phyloP scores from a whole-genome alignment of 2,888 invertebrate species.

The Epirrita christyi region DNA sequence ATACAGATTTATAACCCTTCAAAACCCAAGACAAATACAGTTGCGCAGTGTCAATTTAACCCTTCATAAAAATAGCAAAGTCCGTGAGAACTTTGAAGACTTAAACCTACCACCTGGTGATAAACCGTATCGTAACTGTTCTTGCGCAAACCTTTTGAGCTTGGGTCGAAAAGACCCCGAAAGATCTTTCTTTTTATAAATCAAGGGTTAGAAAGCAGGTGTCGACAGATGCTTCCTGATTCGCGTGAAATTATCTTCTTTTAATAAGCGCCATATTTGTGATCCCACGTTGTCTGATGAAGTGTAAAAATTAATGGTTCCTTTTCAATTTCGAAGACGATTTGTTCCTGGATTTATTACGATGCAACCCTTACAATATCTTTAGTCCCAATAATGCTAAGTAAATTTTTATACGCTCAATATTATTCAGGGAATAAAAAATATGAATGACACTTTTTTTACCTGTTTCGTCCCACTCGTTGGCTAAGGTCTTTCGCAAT shows the following conservation, averaged over 20 bases:
- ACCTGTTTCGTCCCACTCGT: too few relatives aligned
- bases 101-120: conserved; percentile 66
- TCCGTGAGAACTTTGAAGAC: conserved; percentile 75
- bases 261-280: conserved; percentile 49
- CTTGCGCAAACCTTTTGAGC: conserved; percentile 68
- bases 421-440: too few relatives aligned
- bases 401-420: too few relatives aligned
- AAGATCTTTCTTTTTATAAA: conserved; percentile 41
- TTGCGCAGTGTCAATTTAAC: conserved; percentile 26
- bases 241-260: conserved; percentile 79
- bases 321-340: conserved; percentile 52
- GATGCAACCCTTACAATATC: conserved; percentile 17
- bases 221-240: conserved; percentile 78
- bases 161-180: conserved; percentile 62
- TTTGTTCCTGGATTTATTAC: conserved; percentile 42
- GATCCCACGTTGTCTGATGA: conserved; percentile 71
- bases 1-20: conserved; percentile 26
- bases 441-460: too few relatives aligned
- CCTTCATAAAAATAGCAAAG: conserved; percentile 28
- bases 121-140: conserved; percentile 75
- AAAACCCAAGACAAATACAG: conserved; percentile 32
- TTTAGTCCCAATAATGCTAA: too few relatives aligned
- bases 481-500: too few relatives aligned
- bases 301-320: conserved; percentile 76
- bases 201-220: conserved; percentile 77